Evolutionary conservation across 1,140 invertebrate genomes (phyloP), one percentile per base, ranked within the genome.

Genomic region (Patella vulgata): DNA sequence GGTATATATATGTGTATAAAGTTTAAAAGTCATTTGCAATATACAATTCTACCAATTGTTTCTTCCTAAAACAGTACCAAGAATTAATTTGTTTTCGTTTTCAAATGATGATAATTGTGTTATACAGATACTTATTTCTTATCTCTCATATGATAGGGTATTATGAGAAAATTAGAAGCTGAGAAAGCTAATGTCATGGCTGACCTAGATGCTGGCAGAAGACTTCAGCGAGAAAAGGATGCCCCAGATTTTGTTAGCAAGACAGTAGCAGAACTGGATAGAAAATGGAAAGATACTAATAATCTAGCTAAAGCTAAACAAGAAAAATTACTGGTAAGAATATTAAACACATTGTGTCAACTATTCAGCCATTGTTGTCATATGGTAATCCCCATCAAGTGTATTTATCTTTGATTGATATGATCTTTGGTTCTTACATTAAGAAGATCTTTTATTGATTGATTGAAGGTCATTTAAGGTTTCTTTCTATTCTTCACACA

Each of bases 201-300:
- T 14, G 93, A 96, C 88, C 83, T 98, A 3, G 94, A 97, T 79
- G 87, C 90, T 62, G 95, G 95, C 4, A 94, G 93, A 83, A 93
- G 95, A 78, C 87, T 98, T 3, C 87, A 91, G 50, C 92, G 91
- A 80, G 93, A 96, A 71, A 88, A 89, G 1, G 90, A 93, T 78
- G 91, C 93, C 0, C 94, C 95, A 2, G 86, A 89, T 2, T 97
- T 97, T 81, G 88, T 98, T 0, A 89, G 90, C 66, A 87, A 91
- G 63, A 90, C 95, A 82, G 91, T 96, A 1, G 88, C 90, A 60
- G 90, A 90, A 55, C 86, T 98, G 23, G 94, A 97, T 82, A 87
- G 87, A 6, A 91, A 90, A 48, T 96, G 95, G 94, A 94, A 92
- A 74, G 89, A 93, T 62, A 91, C 93, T 0, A 95, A 95, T 76